These are phyloP conservation scores for Abrostola tripartita DNA, from an alignment of 2,888 invertebrate species.

Conservation along the genomic window DNA sequence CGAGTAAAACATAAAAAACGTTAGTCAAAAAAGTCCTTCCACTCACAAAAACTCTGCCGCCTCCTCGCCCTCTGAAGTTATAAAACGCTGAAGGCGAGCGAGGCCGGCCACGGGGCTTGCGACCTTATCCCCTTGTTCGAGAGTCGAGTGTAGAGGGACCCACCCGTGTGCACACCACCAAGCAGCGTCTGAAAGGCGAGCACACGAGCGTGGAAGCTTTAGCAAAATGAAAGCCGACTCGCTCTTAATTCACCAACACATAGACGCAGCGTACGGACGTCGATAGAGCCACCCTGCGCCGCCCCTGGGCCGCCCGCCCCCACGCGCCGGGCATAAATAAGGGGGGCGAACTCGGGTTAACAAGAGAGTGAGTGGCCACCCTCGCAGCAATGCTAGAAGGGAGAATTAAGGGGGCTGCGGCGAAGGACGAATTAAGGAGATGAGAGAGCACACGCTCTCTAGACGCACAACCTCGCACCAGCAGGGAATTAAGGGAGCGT, in stretches of 20 bases:
- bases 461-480: conserved; percentile 82
- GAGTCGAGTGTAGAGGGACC: conserved; percentile 75
- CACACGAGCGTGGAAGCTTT: conserved; percentile 88
- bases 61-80: conserved; percentile 85
- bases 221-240: conserved; percentile 88
- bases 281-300: conserved; percentile 72
- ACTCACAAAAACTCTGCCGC: conserved; percentile 85
- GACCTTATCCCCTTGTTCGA: conserved; percentile 76
- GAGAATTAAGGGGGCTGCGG: conserved; percentile 86
- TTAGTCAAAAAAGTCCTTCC: conserved; percentile 88
- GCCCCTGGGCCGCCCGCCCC: conserved; percentile 67
- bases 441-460: conserved; percentile 88
- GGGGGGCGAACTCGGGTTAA: conserved; percentile 85
- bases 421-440: conserved; percentile 89
- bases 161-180: conserved; percentile 70
- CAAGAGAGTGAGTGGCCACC: conserved; percentile 83
- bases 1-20: conserved; percentile 88
- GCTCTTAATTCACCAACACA: conserved; percentile 88
- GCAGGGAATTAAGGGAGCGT: conserved; percentile 80
- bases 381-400: conserved; percentile 77
- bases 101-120: conserved; percentile 66
- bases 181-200: conserved; percentile 82
- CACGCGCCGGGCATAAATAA: conserved; percentile 84
- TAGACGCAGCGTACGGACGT: conserved; percentile 78
- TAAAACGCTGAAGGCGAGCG: conserved; percentile 82